Evolutionary conservation across 2,113 vertebrate genomes (phyloP).

Genomic region (Microtus ochrogaster): DNA sequence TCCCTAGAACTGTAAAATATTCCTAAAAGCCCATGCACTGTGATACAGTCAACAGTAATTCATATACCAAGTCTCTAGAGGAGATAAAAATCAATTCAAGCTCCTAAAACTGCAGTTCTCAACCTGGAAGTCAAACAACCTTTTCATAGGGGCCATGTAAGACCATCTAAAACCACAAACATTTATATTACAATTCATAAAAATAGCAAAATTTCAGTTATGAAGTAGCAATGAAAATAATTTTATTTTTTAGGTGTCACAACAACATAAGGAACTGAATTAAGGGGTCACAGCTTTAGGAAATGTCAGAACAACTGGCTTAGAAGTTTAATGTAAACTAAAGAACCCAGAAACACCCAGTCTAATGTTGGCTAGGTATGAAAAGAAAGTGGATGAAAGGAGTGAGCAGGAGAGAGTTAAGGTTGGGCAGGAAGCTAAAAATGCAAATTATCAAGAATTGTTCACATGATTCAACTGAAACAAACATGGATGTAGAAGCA

Average conservation of each 20-base stretch:
- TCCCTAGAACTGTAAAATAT: not conserved
- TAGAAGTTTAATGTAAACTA: not conserved
- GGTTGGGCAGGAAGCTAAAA: not conserved
- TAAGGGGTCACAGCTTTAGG: not conserved
- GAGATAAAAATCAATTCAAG: not conserved
- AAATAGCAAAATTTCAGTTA: not conserved
- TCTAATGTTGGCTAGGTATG: not conserved
- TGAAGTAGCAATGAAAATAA: not conserved
- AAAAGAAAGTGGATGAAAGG: not conserved
- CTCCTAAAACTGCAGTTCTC: not conserved
- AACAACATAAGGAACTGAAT: not conserved
- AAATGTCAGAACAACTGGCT: not conserved
- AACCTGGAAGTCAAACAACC: not conserved
- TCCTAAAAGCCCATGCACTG: not conserved
- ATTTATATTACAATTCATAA: not conserved
- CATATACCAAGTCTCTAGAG: not conserved
- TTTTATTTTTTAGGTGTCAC: not conserved
- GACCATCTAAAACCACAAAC: not conserved
- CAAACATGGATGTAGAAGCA: not conserved
- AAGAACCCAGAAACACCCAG: not conserved
- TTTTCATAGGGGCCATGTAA: not conserved
- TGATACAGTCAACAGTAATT: not conserved
- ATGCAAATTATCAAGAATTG: not conserved
- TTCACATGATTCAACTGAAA: not conserved
- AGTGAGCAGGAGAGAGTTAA: not conserved